phyloP scores from a whole-genome alignment of 2,888 invertebrate species.

The Pristionchus japonicus region DNA sequence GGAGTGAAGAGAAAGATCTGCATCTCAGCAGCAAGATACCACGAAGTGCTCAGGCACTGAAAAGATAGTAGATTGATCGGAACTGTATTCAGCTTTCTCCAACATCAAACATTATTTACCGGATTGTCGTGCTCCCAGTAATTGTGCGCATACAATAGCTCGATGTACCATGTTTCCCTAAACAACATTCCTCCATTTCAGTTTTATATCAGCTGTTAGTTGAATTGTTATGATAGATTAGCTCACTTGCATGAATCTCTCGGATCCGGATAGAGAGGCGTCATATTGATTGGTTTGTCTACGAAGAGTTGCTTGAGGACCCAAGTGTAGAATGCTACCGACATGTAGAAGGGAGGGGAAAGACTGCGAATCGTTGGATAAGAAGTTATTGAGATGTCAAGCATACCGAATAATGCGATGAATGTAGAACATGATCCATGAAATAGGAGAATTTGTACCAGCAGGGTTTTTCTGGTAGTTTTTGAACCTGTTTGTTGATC shows the following conservation, averaged over 20 bases:
- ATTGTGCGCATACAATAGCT: constrained; percentile 9
- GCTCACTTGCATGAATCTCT: too few species aligned
- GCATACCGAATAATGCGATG: constrained; percentile 51
- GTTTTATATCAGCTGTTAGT: neutral
- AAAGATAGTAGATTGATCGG: too few species aligned
- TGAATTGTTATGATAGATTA: neutral
- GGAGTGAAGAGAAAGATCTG: constrained; percentile 51
- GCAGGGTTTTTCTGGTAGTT: constrained; percentile 45
- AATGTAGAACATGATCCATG: constrained; percentile 54
- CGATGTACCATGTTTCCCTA: constrained; percentile 20
- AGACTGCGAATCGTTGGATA: neutral
- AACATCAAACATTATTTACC: too few species aligned
- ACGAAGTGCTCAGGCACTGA: constrained; percentile 46
- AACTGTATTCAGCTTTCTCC: too few species aligned
- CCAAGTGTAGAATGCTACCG: neutral
- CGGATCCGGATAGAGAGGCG: neutral
- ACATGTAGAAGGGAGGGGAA: constrained; percentile 15
- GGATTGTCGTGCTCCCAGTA: neutral
- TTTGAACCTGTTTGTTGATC: constrained; percentile 51
- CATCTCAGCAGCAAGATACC: constrained; percentile 50
- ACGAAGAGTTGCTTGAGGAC: neutral
- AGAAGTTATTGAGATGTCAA: too few species aligned
- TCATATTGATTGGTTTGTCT: neutral
- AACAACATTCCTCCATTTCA: neutral
- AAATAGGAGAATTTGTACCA: constrained; percentile 39